A percentile compares a stretch with the other conserved stretches of the same genome.
These are phyloP conservation scores for Lottia scabra DNA, from an alignment of 2,888 invertebrate species.

Conservation along the genomic window DNA sequence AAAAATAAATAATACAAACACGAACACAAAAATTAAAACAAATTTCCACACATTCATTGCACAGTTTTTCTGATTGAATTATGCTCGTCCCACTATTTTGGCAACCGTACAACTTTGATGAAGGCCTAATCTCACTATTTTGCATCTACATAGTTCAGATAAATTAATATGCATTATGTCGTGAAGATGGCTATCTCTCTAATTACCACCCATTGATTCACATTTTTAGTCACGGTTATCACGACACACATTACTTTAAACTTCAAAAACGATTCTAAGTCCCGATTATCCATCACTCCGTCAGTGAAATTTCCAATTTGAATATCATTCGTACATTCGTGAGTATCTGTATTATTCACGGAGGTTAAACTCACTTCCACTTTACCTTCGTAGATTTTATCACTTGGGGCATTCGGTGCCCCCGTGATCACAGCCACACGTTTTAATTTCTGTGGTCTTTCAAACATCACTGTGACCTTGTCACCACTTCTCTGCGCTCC, in stretches of 20 bases:
- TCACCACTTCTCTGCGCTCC: conserved; percentile 52
- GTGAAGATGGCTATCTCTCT: conserved; percentile 66
- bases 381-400: conserved; percentile 52
- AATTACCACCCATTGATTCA: conserved; percentile 66
- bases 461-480: conserved; percentile 61
- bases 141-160: no score
- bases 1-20: no score
- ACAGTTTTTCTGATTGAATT: no score
- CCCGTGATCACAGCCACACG: conserved; percentile 63
- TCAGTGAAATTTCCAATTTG: conserved; percentile 45
- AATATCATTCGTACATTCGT: conserved; percentile 41
- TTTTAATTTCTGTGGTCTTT: conserved; percentile 49
- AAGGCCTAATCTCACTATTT: no score
- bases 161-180: no score
- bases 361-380: conserved; percentile 51
- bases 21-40: no score
- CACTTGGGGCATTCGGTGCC: conserved; percentile 46
- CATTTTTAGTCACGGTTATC: conserved; percentile 57
- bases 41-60: no score
- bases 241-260: conserved; percentile 62
- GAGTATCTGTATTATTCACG: conserved; percentile 19
- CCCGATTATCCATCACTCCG: conserved; percentile 55
- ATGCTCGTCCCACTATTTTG: no score
- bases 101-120: no score
- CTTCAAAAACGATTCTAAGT: conserved; percentile 35